These are phyloP conservation scores for Triplophysa yarkandensis DNA, from an alignment of 2,797 vertebrate species.

Conservation along the genomic window DNA sequence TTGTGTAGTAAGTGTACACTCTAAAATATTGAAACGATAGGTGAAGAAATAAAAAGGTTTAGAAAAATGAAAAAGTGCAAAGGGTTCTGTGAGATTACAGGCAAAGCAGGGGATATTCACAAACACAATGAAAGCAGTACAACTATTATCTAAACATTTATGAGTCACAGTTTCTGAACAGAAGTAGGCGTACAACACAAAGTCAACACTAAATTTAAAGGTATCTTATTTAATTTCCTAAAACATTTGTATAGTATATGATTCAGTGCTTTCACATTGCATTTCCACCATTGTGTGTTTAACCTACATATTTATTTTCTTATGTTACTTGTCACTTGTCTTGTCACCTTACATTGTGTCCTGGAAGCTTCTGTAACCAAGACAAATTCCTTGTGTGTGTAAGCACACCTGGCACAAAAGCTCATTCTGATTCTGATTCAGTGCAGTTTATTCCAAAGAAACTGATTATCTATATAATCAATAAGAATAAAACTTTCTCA, in stretches of 20 bases:
- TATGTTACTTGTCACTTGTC: too few species aligned
- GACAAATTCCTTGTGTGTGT: too few species aligned
- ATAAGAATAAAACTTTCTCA: too few species aligned
- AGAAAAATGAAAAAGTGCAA: conserved; percentile 42
- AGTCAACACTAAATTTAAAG: not conserved
- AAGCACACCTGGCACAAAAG: too few species aligned
- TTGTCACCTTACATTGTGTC: too few species aligned
- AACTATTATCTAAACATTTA: conserved; percentile 5
- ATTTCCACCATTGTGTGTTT: not conserved
- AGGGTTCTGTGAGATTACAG: conserved; percentile 24
- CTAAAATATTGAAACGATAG: conserved; percentile 17
- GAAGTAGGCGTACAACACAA: conserved; percentile 10
- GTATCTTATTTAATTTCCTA: not conserved
- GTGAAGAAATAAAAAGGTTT: conserved; percentile 24
- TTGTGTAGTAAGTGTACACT: conserved; percentile 1
- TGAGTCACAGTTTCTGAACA: conserved; percentile 31
- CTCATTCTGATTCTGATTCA: too few species aligned
- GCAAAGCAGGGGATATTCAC: conserved; percentile 23
- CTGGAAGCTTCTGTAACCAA: too few species aligned
- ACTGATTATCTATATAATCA: too few species aligned
- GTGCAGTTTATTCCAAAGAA: too few species aligned
- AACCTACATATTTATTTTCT: too few species aligned
- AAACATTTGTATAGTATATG: not conserved
- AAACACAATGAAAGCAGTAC: conserved; percentile 9
- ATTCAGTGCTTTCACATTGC: not conserved